Conservation (phyloP, 2,888 invertebrate species). For the Chydorus sphaericus region DNA sequence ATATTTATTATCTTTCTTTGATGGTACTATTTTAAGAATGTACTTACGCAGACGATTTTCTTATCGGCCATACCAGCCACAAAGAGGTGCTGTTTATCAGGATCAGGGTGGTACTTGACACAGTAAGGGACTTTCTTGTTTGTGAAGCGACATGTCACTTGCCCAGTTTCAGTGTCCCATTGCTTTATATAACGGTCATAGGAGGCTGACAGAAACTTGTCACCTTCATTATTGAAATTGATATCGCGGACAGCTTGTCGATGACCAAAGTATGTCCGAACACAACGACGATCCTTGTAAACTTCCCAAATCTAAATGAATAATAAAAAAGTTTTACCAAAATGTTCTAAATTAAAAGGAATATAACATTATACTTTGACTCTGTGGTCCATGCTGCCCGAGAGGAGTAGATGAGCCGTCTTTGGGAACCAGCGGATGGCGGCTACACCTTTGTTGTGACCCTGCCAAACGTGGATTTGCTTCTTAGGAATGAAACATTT, state of each 20-base stretch:
- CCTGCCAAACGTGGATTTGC: constrained; percentile 89
- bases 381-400: constrained; percentile 91
- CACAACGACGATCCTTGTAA: constrained; percentile 80
- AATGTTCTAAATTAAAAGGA: neutral
- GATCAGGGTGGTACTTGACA: constrained; percentile 93
- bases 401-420: constrained; percentile 85
- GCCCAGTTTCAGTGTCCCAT: constrained; percentile 97
- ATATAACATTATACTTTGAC: constrained; percentile 51
- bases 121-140: constrained; percentile 96
- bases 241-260: constrained; percentile 91
- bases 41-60: constrained; percentile 92
- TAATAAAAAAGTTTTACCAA: neutral
- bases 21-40: neutral
- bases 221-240: constrained; percentile 86
- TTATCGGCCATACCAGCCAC: constrained; percentile 98
- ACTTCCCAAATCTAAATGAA: constrained; percentile 80
- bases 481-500: constrained; percentile 93
- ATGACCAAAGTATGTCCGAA: constrained; percentile 91
- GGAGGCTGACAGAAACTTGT: constrained; percentile 81
- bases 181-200: constrained; percentile 95
- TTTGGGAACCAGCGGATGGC: constrained; percentile 88
- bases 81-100: constrained; percentile 91
- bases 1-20: constrained; percentile 8
- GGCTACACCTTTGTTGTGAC: constrained; percentile 92
- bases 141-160: constrained; percentile 70